Evolutionary conservation across 35 echinoderm and acorn worm genomes (phyloP), one percentile per base, ranked within the genome.

Genomic region (Amphiura filiformis): DNA sequence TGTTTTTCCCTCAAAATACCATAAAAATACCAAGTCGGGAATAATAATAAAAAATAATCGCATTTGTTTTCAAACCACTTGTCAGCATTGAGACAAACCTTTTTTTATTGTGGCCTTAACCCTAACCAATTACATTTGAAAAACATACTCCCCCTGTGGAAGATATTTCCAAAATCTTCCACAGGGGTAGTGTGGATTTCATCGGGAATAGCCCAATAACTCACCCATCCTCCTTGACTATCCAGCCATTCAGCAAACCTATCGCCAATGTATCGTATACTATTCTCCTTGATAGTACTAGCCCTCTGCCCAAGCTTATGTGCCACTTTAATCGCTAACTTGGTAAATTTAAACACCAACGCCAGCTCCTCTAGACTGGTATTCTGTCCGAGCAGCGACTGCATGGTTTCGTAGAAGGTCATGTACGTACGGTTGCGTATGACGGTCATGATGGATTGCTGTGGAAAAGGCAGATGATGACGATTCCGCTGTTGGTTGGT

Each of bases 161-260:
- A n/a, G n/a, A n/a, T n/a, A n/a, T n/a, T n/a, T n/a, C n/a, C n/a
- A n/a, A n/a, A n/a, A n/a, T n/a, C n/a, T n/a, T n/a, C n/a, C n/a
- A n/a, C n/a, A n/a, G n/a, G n/a, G n/a, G n/a, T n/a, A n/a, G n/a
- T n/a, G n/a, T n/a, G n/a, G n/a, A n/a, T n/a, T n/a, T n/a, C n/a
- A n/a, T n/a, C n/a, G n/a, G n/a, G n/a, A n/a, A n/a, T n/a, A n/a
- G n/a, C n/a, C n/a, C n/a, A n/a, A n/a, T n/a, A n/a, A n/a, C 95
- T 93, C 91, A 97, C 95, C 91, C 91, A 97, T 64, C 95, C 95
- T 44, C 95, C 95, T 65, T 97, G 95, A 38, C 91, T 93, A 64
- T 93, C 91, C 33, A 97, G 82, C 95, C 91, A 97, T 31, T 64
- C 91, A 35, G 95, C 95, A 84, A 93, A 97, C 18, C 91, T 80